Evolutionary conservation across 2,888 invertebrate genomes (phyloP).

Genomic region (Orthonychiurus folsomi): DNA sequence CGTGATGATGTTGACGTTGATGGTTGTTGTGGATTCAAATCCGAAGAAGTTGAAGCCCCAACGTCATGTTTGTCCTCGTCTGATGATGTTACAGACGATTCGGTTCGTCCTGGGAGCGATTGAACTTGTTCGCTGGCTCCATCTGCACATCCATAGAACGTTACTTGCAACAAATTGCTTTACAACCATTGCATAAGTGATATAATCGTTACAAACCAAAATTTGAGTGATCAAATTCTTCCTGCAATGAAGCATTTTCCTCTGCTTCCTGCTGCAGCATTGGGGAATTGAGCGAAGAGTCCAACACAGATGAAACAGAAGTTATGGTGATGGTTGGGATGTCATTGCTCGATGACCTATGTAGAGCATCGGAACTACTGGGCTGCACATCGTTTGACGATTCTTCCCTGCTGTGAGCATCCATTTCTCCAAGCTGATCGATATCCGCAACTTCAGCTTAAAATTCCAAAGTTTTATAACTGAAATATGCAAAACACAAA

Average conservation of each 20-base stretch:
- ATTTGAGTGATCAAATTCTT: neutral
- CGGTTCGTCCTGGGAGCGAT: constrained; percentile 14
- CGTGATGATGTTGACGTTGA: constrained; percentile 33
- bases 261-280: neutral
- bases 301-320: constrained; percentile 27
- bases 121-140: constrained; percentile 7
- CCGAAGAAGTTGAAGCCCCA: neutral
- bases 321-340: constrained; percentile 31
- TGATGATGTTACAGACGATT: constrained; percentile 35
- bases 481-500: too few relatives aligned
- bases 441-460: constrained; percentile 7
- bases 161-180: neutral
- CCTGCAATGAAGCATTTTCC: neutral
- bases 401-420: constrained; percentile 9
- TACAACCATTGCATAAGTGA: neutral
- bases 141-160: neutral
- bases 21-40: constrained; percentile 24
- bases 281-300: constrained; percentile 23
- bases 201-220: neutral
- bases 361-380: constrained; percentile 26
- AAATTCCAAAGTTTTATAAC: too few relatives aligned
- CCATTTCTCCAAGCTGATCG: neutral
- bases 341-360: constrained; percentile 16
- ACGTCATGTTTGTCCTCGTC: constrained; percentile 37
- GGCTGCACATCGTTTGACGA: constrained; percentile 33